phyloP scores from a whole-genome alignment of 1,140 invertebrate species.

The Drosophila lacertosa region DNA sequence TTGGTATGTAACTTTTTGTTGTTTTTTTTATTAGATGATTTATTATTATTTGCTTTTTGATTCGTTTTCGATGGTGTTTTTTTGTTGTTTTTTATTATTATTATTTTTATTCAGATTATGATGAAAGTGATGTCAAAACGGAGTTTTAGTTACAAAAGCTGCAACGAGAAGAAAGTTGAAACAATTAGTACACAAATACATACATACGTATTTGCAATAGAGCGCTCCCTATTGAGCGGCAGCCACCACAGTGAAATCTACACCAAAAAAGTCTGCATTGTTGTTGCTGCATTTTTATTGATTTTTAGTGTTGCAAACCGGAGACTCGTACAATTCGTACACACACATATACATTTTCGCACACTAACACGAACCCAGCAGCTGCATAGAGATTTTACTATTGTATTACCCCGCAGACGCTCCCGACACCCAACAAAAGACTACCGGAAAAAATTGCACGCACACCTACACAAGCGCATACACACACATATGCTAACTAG shows the following conservation, averaged over 20 bases:
- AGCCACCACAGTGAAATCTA: conserved; percentile 64
- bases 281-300: conserved; percentile 74
- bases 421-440: conserved; percentile 10
- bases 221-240: conserved; percentile 29
- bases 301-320: conserved; percentile 80
- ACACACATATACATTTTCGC: conserved; percentile 33
- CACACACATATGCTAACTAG: conserved; percentile 12
- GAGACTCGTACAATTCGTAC: conserved; percentile 66
- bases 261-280: conserved; percentile 54
- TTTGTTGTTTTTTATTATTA: conserved; percentile 70
- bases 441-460: conserved; percentile 54
- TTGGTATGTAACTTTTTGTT: conserved; percentile 52
- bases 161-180: conserved; percentile 84
- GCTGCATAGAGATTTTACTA: conserved; percentile 50
- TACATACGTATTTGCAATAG: conserved; percentile 16
- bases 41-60: conserved; percentile 76
- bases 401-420: conserved; percentile 11
- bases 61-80: conserved; percentile 83
- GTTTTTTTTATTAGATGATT: conserved; percentile 67
- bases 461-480: conserved; percentile 20
- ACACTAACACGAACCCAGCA: conserved; percentile 38
- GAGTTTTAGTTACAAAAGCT: conserved; percentile 93
- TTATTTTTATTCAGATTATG: conserved; percentile 83
- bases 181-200: conserved; percentile 35
- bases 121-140: conserved; percentile 84